Conservation (phyloP, 2,888 invertebrate species). For the Tupiocoris notatus region DNA sequence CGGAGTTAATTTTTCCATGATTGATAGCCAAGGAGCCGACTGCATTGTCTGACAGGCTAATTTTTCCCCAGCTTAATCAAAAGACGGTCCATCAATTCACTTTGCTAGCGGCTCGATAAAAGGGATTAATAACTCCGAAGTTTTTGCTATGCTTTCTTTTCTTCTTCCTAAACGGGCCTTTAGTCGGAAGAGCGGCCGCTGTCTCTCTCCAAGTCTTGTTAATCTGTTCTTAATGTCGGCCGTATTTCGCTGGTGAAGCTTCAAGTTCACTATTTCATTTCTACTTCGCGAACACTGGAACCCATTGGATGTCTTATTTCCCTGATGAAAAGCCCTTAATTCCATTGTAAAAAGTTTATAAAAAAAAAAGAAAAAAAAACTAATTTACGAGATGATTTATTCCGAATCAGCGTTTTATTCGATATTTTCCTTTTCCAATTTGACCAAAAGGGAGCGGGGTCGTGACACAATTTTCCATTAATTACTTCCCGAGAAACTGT, state of each 20-base stretch:
- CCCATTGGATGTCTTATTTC: no score
- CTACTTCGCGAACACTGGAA: no score
- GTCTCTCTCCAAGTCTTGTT: neutral
- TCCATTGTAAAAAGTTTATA: no score
- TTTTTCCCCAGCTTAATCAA: constrained; percentile 32
- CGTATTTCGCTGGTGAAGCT: neutral
- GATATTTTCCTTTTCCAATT: no score
- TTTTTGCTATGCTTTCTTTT: neutral
- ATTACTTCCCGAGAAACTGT: no score
- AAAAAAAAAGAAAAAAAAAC: no score
- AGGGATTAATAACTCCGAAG: constrained; percentile 27
- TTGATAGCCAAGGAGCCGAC: constrained; percentile 20
- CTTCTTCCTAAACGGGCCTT: neutral
- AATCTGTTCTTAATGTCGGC: neutral
- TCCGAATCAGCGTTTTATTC: no score
- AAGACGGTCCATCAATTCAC: constrained; percentile 34
- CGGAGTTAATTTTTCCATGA: no score
- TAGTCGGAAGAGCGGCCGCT: neutral
- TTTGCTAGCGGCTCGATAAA: constrained; percentile 18
- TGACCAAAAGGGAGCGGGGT: no score
- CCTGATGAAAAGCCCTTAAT: no score
- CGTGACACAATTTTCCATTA: no score
- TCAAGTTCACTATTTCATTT: neutral
- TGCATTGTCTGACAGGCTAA: constrained; percentile 24
- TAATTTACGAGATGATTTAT: no score